Conservation (phyloP, 2,797 vertebrate genomes). For the Ceryle rudis region DNA sequence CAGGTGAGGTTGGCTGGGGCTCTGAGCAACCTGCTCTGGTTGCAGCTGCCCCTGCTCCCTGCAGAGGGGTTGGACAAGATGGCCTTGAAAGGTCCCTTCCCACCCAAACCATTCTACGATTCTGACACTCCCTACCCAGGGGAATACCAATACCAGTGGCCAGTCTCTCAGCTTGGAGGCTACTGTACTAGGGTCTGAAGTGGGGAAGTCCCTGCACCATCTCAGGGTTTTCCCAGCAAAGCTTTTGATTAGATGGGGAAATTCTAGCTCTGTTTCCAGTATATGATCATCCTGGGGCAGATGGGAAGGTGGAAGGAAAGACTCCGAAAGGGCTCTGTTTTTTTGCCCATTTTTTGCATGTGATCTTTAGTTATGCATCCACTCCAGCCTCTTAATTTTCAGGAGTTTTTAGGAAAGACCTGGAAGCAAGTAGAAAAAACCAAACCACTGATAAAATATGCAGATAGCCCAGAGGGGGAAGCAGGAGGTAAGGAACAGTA, state of each 20-base stretch:
- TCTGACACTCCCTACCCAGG: background rate
- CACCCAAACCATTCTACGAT: too few species aligned
- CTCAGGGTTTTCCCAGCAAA: background rate
- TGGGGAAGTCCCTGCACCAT: fast-evolving
- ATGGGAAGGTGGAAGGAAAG: background rate
- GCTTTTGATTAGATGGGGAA: background rate
- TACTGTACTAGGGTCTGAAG: background rate
- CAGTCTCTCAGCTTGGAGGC: background rate
- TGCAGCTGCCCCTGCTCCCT: too few species aligned
- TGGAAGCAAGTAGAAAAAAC: background rate
- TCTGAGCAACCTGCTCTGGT: too few species aligned
- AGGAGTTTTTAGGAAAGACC: background rate
- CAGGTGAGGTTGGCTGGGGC: too few species aligned
- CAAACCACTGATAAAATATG: background rate
- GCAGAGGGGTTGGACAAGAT: background rate
- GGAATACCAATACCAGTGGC: background rate
- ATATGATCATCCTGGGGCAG: background rate
- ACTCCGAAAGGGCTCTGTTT: background rate
- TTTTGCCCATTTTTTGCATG: background rate
- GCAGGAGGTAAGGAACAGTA: background rate
- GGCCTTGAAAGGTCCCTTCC: too few species aligned
- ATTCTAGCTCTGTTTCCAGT: background rate
- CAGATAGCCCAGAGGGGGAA: background rate
- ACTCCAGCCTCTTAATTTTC: background rate
- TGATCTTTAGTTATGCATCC: background rate